Evolutionary conservation across 2,797 vertebrate species (phyloP).

Genomic region (Onychomys torridus): DNA sequence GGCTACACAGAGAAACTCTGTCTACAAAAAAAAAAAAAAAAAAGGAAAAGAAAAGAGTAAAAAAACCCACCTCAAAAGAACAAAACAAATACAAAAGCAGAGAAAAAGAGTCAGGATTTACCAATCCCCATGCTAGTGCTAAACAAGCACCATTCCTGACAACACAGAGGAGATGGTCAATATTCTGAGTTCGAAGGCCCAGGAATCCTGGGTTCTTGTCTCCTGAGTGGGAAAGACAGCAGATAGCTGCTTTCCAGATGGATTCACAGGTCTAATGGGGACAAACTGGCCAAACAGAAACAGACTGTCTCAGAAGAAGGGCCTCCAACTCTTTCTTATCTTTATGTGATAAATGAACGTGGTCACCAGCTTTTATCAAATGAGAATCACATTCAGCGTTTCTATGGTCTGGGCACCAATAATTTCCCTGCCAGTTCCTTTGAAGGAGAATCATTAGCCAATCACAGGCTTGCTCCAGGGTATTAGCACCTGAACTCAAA

Average conservation of each 20-base stretch:
- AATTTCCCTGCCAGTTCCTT: conserved; percentile 16
- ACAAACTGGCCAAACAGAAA: conserved; percentile 31
- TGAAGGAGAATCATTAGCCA: not conserved
- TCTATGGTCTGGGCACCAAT: conserved; percentile 13
- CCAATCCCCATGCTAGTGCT: not conserved
- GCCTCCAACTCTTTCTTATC: conserved; percentile 19
- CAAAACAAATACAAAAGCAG: not conserved
- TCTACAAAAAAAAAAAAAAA: too few relatives aligned
- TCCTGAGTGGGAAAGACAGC: not conserved
- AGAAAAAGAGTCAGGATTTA: not conserved
- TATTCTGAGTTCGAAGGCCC: not conserved
- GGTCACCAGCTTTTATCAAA: conserved; percentile 6
- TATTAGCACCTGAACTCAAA: conserved; percentile 45
- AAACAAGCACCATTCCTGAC: not conserved
- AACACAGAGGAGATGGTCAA: not conserved
- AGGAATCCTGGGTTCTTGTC: not conserved
- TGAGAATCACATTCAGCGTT: conserved; percentile 39
- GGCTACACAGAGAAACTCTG: not conserved
- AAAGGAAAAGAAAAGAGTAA: not conserved
- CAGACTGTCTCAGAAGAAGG: not conserved
- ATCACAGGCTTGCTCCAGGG: not conserved
- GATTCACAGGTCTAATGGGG: not conserved
- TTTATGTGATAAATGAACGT: conserved; percentile 28
- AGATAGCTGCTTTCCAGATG: not conserved
- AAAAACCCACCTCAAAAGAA: not conserved